Base-by-base conservation (phyloP, 2,888 invertebrate species). In the Cosmorhoe ocellata region DNA sequence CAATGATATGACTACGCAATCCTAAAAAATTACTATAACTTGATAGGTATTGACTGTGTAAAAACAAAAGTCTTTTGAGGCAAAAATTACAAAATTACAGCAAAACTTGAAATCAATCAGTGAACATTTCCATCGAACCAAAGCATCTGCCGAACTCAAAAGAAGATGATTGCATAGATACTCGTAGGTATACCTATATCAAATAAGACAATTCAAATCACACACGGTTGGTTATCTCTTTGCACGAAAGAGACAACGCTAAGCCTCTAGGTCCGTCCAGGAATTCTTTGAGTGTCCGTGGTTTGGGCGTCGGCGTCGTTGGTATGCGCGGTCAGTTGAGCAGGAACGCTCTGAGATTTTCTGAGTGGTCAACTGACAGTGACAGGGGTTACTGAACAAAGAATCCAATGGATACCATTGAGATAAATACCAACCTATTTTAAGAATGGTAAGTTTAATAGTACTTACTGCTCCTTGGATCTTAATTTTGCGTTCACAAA, bases 271-370 rank as follows among this genome's bases (percentile, higher is more conserved):
- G 67, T 61, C 59, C 66, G 71, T 64, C 63, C 64, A 60, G 80
- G 83, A 77, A 84, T 84, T 78, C 76, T 77, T 73, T 55, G 78
- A 71, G 74, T 80, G 74, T 74, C 76, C 73, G 76, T 71, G 66
- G 69, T 71, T 65, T 61, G 66, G 59, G 58, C 45, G 48, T 61
- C 69, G 69, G 60, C 41, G 45, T 61, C 69, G 84, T 61, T 69
- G 84, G 84, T 79, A 85, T 84, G 83, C 78, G 83, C 80, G 85
- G 86, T 79, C 70, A 67, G 60, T 34, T 34, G 10, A 24, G 65
- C 67, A 69, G 65, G 32, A 32, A 26, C 27, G 36, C 63, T 58
- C 77, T 67, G 84, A 85, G 88, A 87, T 87, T 86, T 80, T 71
- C 64, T 47, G 58, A 76, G 76, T 78, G 82, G 81, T 78, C 81